Base-by-base conservation (phyloP, 1,140 invertebrate genomes). In the Oryzaephilus surinamensis region DNA sequence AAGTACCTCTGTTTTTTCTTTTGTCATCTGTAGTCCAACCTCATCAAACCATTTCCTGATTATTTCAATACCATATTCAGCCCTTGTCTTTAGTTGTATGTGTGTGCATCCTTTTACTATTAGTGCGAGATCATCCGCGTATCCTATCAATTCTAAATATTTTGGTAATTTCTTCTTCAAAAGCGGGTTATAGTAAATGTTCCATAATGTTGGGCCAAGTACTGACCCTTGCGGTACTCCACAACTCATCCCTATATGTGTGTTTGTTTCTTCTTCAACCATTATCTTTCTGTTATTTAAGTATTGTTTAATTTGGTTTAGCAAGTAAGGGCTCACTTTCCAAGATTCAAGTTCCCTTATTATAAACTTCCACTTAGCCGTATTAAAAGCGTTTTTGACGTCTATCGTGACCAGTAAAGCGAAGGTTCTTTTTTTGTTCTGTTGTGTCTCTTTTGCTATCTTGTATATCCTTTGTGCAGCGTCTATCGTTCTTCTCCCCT, bases 181-280 rank as follows among this genome's bases (percentile, higher is more conserved):
- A 1, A 63, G 13, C 8, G 19, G 41, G 27, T 63, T 55, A 14
- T 61, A 62, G 0, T 40, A 14, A 2, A 46, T 17, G 27, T 59
- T 60, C 61, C 59, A 63, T 1, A 63, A 32, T 6, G 49, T 36
- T 0, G 55, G 60, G 0, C 61, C 57, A 0, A 58, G 34, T 0
- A 60, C 47, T 6, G 52, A 59, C 0, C 65, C 65, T 43, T 70
- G 64, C 0, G 66, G 65, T 17, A 66, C 64, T 0, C 66, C 62
- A 14, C 41, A 46, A 8, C 43, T 46, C 30, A 49, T 45, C 52
- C 58, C 0, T 47, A 57, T 2, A 54, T 41, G 0, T 16, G 0
- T 32, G 55, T 60, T n/a, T 31, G 21, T 5, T 1, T 51, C 51
- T 5, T 33, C 32, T 7, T 45, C 34, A 3, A 31, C 32, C 11